phyloP scores from a whole-genome alignment of 2,797 vertebrate species.

The Urocyon cinereoargenteus region DNA sequence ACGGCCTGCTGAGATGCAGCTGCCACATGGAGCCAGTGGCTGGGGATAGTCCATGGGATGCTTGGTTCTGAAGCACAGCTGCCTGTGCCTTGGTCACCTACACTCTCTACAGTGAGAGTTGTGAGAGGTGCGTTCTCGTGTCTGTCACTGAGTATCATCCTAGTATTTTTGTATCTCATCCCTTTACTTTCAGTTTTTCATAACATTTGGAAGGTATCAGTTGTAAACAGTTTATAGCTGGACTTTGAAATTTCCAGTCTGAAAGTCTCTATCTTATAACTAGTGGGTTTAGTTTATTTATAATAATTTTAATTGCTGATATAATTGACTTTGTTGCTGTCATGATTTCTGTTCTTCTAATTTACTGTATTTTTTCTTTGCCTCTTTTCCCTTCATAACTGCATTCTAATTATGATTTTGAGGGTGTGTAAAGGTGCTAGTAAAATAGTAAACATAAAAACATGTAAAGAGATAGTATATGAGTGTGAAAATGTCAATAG shows the following conservation, averaged over 20 bases:
- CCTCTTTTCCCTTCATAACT: not conserved
- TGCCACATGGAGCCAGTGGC: not conserved
- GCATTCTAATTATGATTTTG: not conserved
- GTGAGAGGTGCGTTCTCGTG: not conserved
- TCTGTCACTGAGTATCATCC: not conserved
- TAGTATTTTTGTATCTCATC: not conserved
- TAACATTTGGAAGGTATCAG: not conserved
- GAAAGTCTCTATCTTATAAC: not conserved
- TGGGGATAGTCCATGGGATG: not conserved
- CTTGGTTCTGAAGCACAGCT: not conserved
- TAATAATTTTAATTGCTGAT: not conserved
- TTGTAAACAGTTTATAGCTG: not conserved
- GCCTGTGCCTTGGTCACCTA: too few species aligned
- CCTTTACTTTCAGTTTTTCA: not conserved
- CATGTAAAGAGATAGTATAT: not conserved
- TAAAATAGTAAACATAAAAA: not conserved
- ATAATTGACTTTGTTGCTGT: not conserved
- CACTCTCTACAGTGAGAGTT: not conserved
- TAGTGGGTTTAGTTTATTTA: constrained; percentile 11
- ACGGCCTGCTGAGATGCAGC: not conserved
- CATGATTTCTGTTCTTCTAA: not conserved
- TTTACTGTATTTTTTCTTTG: not conserved
- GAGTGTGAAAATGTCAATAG: not conserved
- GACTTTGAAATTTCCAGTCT: not conserved
- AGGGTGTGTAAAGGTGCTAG: not conserved